phyloP scores from a whole-genome alignment of 2,797 vertebrate genomes.

The Pachyuromys duprasi region DNA sequence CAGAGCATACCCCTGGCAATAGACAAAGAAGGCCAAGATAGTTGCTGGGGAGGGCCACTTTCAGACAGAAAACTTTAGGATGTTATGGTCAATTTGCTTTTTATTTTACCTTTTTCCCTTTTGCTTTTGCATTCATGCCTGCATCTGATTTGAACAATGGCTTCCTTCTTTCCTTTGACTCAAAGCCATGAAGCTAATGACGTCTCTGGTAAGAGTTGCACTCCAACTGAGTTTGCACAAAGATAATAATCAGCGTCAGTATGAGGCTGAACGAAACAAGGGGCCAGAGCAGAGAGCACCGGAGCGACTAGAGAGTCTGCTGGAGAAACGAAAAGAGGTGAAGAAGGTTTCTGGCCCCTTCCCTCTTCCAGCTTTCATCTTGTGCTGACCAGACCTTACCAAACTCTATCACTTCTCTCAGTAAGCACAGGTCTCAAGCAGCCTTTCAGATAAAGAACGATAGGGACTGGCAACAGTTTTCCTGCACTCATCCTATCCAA shows the following conservation, averaged over 20 bases:
- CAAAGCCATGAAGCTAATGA: constrained; percentile 94
- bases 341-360: background rate
- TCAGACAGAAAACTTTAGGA: background rate
- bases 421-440: background rate
- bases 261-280: constrained; percentile 90
- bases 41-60: background rate
- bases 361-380: background rate
- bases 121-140: background rate
- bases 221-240: constrained; percentile 87
- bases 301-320: constrained; percentile 89
- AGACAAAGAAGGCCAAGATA: constrained; percentile 23
- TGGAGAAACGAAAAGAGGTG: constrained; percentile 89
- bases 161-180: constrained; percentile 52
- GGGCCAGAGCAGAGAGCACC: constrained; percentile 82
- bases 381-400: background rate
- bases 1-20: background rate
- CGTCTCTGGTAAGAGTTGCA: constrained; percentile 90
- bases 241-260: constrained; percentile 89
- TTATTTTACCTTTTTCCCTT: background rate
- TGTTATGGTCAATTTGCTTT: background rate
- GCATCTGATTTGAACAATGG: constrained; percentile 34
- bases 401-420: background rate
- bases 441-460: background rate
- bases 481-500: background rate
- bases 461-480: background rate